A percentile compares a stretch with the other conserved stretches of the same genome.
phyloP scores from a whole-genome alignment of 2,888 invertebrate species.

The Bellardia pandia region DNA sequence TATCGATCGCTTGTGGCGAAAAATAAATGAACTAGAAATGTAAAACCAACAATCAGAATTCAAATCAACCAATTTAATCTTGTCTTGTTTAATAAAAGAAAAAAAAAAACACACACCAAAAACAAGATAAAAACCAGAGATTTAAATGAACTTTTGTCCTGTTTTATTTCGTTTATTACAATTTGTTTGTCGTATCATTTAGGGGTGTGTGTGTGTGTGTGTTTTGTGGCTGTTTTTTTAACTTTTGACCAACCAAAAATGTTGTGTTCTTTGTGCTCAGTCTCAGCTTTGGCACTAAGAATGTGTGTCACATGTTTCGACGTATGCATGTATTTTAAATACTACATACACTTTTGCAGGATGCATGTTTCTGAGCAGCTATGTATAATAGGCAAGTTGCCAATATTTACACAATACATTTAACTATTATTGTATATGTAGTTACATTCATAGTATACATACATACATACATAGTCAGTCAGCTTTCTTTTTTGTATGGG shows the following conservation, averaged over 20 bases:
- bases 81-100: conserved; percentile 31
- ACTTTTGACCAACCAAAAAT: conserved; percentile 62
- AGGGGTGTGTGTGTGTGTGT: neutral
- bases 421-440: conserved; percentile 37
- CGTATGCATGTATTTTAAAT: neutral
- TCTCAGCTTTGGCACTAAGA: neutral
- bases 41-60: conserved; percentile 22
- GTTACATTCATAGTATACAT: neutral
- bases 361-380: conserved; percentile 5
- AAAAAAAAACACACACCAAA: neutral
- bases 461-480: neutral
- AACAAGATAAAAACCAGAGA: conserved; percentile 15
- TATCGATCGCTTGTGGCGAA: conserved; percentile 51
- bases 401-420: conserved; percentile 66
- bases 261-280: neutral
- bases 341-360: neutral
- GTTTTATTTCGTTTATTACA: conserved; percentile 52
- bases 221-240: conserved; percentile 38
- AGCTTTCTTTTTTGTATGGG: neutral
- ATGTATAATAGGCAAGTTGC: conserved; percentile 56
- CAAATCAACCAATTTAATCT: conserved; percentile 49
- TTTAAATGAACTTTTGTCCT: conserved; percentile 70
- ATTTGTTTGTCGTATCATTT: conserved; percentile 3
- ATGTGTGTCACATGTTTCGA: neutral
- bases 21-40: conserved; percentile 23